Percentiles rank a stretch among this genome's conserved stretches.
phyloP scores from a whole-genome alignment of 1,140 invertebrate genomes.

The Uloborus diversus region DNA sequence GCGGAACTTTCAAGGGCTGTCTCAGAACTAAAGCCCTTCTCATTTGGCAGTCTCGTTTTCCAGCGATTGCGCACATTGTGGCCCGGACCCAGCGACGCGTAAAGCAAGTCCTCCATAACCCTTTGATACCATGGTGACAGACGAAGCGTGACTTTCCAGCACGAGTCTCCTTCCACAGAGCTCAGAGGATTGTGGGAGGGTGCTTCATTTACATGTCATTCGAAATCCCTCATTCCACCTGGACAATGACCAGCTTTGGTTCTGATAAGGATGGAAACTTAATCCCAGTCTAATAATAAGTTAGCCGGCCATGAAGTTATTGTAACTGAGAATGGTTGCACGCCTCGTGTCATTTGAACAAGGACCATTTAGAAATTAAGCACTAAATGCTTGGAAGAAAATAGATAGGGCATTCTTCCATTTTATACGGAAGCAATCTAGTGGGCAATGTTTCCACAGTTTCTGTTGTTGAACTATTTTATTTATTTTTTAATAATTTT shows the following conservation, averaged over 20 bases:
- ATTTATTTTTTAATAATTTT: no score
- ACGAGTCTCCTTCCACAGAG: neutral
- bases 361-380: no score
- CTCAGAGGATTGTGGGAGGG: neutral
- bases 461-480: no score
- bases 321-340: neutral
- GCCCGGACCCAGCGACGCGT: no score
- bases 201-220: conserved; percentile 18
- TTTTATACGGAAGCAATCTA: no score
- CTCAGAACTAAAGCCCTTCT: no score
- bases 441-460: no score
- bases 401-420: no score
- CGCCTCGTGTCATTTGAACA: no score
- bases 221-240: neutral
- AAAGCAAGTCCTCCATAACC: neutral
- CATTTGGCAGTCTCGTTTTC: no score
- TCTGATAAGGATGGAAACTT: neutral
- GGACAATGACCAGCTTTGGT: neutral
- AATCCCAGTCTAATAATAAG: neutral
- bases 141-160: neutral
- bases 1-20: no score
- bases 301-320: neutral
- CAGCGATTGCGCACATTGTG: neutral
- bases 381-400: no score
- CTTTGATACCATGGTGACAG: conserved; percentile 13